phyloP scores from a whole-genome alignment of 2,797 vertebrate genomes.

The Channallabes apus region DNA sequence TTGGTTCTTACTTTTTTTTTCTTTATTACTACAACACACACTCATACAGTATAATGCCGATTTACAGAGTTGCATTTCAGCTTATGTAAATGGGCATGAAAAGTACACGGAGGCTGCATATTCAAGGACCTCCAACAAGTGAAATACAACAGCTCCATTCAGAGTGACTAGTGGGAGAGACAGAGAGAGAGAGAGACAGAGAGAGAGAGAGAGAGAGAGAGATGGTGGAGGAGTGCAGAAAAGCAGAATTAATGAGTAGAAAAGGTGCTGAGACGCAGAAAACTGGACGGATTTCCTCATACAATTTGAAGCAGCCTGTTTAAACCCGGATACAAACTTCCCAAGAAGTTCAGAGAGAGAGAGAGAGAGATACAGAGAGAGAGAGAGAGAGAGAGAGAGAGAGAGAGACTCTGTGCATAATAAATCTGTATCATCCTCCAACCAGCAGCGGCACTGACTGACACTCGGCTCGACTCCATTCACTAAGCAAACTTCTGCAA shows the following conservation, averaged over 20 bases:
- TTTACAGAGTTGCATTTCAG: slow-evolving; percentile 64
- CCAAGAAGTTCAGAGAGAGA: slow-evolving; percentile 44
- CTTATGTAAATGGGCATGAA: slow-evolving; percentile 71
- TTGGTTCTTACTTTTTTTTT: background rate
- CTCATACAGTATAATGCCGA: slow-evolving; percentile 4
- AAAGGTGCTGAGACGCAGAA: slow-evolving; percentile 66
- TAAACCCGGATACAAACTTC: slow-evolving; percentile 54
- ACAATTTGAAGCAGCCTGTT: slow-evolving; percentile 64
- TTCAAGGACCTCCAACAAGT: slow-evolving; percentile 65
- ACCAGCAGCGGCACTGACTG: slow-evolving; percentile 65
- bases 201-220: slow-evolving; percentile 57
- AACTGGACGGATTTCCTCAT: slow-evolving; percentile 62
- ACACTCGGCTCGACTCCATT: slow-evolving; percentile 53
- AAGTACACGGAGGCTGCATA: slow-evolving; percentile 76
- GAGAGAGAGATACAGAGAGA: no score
- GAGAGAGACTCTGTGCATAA: slow-evolving; percentile 65
- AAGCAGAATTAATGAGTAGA: slow-evolving; percentile 78
- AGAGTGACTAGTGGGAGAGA: slow-evolving; percentile 62
- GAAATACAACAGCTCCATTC: slow-evolving; percentile 73
- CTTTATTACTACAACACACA: background rate
- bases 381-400: slow-evolving; percentile 34
- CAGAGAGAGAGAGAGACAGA: slow-evolving; percentile 52
- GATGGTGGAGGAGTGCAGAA: slow-evolving; percentile 48
- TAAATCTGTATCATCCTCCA: slow-evolving; percentile 65
- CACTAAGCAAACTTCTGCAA: slow-evolving; percentile 20